These are phyloP conservation scores for Columba janthina DNA, from an alignment of 2,113 vertebrate species.

Conservation along the genomic window DNA sequence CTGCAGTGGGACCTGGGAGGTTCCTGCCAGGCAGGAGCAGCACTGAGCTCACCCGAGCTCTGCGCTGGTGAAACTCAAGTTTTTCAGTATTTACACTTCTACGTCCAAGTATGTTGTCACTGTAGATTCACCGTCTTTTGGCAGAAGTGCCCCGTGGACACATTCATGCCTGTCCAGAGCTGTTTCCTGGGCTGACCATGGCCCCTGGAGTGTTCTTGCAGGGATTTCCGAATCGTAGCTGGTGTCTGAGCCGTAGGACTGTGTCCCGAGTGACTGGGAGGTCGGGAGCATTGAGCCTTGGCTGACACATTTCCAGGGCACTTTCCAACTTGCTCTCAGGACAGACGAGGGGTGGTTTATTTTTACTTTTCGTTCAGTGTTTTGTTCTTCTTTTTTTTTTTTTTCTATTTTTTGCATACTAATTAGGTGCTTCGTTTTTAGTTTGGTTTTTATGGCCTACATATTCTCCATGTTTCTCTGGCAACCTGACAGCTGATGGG, in stretches of 20 bases:
- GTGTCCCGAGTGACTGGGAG: not conserved
- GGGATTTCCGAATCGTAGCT: not conserved
- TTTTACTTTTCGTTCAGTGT: not conserved
- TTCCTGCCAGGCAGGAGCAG: not conserved
- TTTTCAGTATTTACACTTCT: not conserved
- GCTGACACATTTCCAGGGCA: not conserved
- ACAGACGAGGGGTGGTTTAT: not conserved
- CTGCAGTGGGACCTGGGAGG: accelerated
- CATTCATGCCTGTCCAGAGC: no score
- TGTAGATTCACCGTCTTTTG: no score
- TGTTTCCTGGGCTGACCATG: no score
- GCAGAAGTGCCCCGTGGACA: no score
- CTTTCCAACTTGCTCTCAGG: not conserved
- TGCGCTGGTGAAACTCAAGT: not conserved
- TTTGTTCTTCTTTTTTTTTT: slow-evolving; percentile 56
- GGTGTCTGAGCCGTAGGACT: not conserved
- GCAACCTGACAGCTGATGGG: slow-evolving; percentile 81
- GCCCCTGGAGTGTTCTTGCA: no score
- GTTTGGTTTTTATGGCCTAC: slow-evolving; percentile 83
- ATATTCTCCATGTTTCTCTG: slow-evolving; percentile 80
- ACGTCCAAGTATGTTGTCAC: accelerated
- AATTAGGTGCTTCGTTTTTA: slow-evolving; percentile 76
- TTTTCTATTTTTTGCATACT: slow-evolving; percentile 70
- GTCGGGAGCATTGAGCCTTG: not conserved
- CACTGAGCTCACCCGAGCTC: not conserved